Evolutionary conservation across 2,797 vertebrate species (phyloP), one percentile per base, ranked within the genome.

Genomic region (Borostomias antarcticus): DNA sequence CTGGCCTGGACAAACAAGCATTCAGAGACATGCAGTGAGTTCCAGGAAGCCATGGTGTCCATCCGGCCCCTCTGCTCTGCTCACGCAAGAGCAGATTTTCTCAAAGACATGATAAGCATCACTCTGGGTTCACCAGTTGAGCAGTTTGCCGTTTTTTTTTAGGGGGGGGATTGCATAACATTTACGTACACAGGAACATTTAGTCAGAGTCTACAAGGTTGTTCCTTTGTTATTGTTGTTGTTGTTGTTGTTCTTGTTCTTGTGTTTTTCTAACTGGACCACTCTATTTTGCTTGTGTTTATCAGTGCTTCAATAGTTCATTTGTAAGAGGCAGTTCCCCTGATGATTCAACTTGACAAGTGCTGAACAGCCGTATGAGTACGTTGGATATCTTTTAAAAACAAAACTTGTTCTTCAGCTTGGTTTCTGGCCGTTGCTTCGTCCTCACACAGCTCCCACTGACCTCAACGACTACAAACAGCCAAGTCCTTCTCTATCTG

Each of bases 91-190:
- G 72, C 53, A 69, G 70, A 62, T 70, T 84, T 82, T 68, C n/a
- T n/a, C 57, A 60, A 54, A 72, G 65, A 77, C 57, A 74, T 64
- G 79, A 83, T 80, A 78, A 75, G 73, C 75, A 81, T 81, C 73
- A 70, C 72, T 79, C 72, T 51, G 70, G 73, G 67, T 67, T 62
- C 62, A 64, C 52, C 61, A 68, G 73, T 70, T 72, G 58, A 68
- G 26, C 26, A 32, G 26, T 10, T 7, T 51, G 33, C 33, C 10
- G 29, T 28, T 28, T 21, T 15, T 30, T 9, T 33, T 58, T 63
- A 57, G 32, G 52, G 29, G 11, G 35, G 56, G 10, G 64, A 77
- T 82, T 74, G 59, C 72, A 76, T 65, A 71, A 70, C 51, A 50
- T 21, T 37, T 64, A 62, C 35, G 45, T 64, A 64, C 62, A 66